These are phyloP conservation scores for Philonicus albiceps DNA, from an alignment of 2,888 invertebrate species.

Conservation along the genomic window DNA sequence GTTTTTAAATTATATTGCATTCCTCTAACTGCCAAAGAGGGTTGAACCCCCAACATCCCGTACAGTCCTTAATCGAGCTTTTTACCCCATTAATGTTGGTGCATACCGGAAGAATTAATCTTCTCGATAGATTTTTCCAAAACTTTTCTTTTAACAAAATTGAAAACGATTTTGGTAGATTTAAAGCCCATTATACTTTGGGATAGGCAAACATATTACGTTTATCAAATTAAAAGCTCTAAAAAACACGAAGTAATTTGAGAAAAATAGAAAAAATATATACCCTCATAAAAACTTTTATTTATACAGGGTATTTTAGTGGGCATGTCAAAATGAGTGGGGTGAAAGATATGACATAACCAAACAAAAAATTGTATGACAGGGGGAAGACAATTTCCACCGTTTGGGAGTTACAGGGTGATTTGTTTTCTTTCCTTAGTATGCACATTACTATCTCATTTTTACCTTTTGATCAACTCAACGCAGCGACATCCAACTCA, in stretches of 20 bases:
- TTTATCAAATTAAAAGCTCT: conserved; percentile 1
- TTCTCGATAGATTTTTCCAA: conserved; percentile 8
- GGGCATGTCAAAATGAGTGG: too few species aligned
- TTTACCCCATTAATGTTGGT: conserved; percentile 18
- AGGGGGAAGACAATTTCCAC: too few species aligned
- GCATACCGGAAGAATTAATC: conserved; percentile 6
- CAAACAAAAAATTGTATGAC: too few species aligned
- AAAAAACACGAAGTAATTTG: background rate
- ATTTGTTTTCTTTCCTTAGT: too few species aligned
- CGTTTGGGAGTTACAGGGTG: too few species aligned
- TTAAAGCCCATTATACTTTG: background rate
- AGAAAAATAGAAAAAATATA: background rate
- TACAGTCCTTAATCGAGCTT: background rate
- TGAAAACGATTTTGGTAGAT: background rate
- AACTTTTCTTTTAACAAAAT: conserved; percentile 15
- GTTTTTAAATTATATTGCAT: conserved; percentile 31
- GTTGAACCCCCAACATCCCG: background rate
- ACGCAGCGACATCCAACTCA: too few species aligned
- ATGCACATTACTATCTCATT: too few species aligned
- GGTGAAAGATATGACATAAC: too few species aligned
- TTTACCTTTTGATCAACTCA: too few species aligned
- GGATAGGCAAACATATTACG: background rate
- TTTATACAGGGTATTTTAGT: too few species aligned
- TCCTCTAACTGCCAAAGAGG: background rate
- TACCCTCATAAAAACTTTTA: too few species aligned